These are phyloP conservation scores for Cephus rjabovi DNA, from an alignment of 2,888 invertebrate species.

Conservation along the genomic window DNA sequence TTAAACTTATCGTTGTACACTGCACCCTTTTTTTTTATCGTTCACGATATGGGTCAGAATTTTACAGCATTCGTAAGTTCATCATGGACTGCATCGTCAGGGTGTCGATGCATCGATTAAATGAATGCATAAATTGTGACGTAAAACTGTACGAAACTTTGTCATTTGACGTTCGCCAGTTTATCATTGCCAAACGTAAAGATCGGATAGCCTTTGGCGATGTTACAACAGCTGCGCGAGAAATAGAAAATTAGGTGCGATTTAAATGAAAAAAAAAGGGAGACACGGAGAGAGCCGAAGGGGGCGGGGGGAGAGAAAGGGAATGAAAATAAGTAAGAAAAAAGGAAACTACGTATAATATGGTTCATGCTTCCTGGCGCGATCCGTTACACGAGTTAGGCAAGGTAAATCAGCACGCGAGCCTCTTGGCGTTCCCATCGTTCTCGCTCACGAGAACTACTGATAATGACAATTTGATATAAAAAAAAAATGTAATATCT, in stretches of 20 bases:
- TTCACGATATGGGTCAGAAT: background rate
- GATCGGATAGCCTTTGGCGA: background rate
- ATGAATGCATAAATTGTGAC: background rate
- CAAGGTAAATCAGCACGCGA: background rate
- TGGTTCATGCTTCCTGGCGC: background rate
- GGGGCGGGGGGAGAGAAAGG: background rate
- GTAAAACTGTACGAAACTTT: background rate
- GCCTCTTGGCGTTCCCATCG: background rate
- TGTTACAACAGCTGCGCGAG: background rate
- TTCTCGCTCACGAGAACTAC: background rate
- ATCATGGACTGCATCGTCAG: background rate
- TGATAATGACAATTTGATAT: background rate
- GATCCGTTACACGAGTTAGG: background rate
- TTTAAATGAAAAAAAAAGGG: constrained; percentile 6
- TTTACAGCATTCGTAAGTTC: background rate
- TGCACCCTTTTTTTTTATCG: background rate
- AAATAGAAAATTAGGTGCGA: background rate
- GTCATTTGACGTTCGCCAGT: background rate
- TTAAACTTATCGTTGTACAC: background rate
- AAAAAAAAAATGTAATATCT: background rate
- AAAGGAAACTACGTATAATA: background rate
- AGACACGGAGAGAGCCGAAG: background rate
- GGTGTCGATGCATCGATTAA: background rate
- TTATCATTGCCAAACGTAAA: background rate
- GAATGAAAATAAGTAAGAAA: background rate